Conservation (phyloP, 2,797 vertebrate species). For the Phataginus tetradactyla region DNA sequence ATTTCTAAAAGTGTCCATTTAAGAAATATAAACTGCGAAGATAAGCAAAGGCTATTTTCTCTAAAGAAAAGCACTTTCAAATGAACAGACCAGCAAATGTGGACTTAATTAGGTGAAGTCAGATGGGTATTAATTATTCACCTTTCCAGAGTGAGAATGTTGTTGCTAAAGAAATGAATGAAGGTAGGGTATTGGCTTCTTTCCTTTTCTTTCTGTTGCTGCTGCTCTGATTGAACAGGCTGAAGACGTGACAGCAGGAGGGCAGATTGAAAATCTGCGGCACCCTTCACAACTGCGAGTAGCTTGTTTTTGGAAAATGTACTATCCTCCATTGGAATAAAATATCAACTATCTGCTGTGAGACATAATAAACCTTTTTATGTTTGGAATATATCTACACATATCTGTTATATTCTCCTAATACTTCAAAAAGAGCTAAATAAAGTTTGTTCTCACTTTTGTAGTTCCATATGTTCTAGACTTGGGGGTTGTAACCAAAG, state of each 20-base stretch:
- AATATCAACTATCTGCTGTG: not conserved
- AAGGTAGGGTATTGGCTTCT: not conserved
- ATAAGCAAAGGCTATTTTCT: conserved; percentile 79
- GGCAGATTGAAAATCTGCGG: not conserved
- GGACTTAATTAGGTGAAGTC: conserved; percentile 58
- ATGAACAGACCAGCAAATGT: conserved; percentile 67
- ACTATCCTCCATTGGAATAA: not conserved
- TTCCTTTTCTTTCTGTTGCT: not conserved
- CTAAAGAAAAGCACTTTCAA: conserved; percentile 59
- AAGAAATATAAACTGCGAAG: conserved; percentile 73
- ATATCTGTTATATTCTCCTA: not conserved
- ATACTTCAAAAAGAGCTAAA: conserved; percentile 27
- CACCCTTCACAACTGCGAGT: not conserved
- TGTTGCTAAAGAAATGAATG: conserved; percentile 32
- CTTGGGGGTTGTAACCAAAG: not conserved
- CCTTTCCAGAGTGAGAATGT: conserved; percentile 8
- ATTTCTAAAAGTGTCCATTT: conserved; percentile 72
- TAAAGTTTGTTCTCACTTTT: not conserved
- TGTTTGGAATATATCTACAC: not conserved
- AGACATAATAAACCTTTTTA: not conserved
- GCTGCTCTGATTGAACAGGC: not conserved
- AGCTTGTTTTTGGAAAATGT: not conserved
- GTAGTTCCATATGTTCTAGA: not conserved
- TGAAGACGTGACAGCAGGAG: not conserved
- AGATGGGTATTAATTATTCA: conserved; percentile 65